A percentile compares a stretch with the other conserved stretches of the same genome.
Conservation (phyloP, 2,113 vertebrate genomes). For the Corvus moneduloides region DNA sequence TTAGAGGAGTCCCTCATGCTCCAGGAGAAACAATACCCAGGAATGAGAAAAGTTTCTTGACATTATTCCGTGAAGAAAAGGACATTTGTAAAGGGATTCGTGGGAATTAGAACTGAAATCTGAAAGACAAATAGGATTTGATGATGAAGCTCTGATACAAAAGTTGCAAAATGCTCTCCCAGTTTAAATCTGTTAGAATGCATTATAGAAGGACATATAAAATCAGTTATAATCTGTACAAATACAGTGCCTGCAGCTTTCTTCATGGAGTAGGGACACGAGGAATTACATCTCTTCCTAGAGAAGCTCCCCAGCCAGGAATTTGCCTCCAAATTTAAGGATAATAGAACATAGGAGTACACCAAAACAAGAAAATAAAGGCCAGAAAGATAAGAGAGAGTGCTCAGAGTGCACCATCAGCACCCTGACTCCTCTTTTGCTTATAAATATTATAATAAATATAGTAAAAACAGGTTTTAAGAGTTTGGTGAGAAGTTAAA, state of each 20-base stretch:
- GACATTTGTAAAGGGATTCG: neutral
- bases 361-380: neutral
- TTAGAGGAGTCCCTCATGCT: neutral
- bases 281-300: neutral
- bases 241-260: neutral
- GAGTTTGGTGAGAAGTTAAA: neutral
- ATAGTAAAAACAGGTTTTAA: neutral
- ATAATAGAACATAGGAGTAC: neutral
- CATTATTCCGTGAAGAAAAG: neutral
- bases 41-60: neutral
- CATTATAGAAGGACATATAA: neutral
- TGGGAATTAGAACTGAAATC: constrained; percentile 20
- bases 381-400: neutral
- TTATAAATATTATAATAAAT: neutral
- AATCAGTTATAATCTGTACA: neutral
- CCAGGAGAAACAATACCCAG: neutral
- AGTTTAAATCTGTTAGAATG: neutral
- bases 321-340: neutral
- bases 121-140: constrained; percentile 46
- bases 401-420: neutral
- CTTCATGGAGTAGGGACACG: accelerated
- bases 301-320: neutral
- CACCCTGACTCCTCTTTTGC: neutral
- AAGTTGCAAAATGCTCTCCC: neutral
- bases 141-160: neutral